Conservation (phyloP, 2,113 vertebrate species). For the Progne subis region DNA sequence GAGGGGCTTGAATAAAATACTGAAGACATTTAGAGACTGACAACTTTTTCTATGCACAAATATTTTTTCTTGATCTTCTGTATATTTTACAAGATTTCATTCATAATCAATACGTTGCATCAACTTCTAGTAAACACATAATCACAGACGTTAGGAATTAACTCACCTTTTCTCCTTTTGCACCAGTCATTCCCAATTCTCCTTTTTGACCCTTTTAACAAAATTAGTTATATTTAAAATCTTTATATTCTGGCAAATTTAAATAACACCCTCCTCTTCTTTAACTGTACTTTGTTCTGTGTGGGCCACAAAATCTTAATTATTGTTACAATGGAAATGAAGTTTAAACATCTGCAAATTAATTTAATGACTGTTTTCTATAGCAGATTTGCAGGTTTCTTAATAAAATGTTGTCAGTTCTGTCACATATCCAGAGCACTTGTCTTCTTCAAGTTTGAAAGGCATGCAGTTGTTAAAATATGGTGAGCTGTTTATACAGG, state of each 20-base stretch:
- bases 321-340: neutral
- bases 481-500: neutral
- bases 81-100: neutral
- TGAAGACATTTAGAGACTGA: neutral
- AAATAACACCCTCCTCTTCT: neutral
- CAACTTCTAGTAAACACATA: neutral
- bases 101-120: neutral
- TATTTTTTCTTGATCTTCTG: neutral
- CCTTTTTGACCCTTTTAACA: constrained; percentile 76
- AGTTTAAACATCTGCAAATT: neutral
- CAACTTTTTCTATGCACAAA: neutral
- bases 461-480: neutral
- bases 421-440: neutral
- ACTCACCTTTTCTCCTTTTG: constrained; percentile 84
- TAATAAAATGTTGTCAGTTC: neutral
- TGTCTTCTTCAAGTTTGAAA: neutral
- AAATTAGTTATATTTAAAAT: constrained; percentile 51
- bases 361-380: neutral
- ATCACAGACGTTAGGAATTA: neutral
- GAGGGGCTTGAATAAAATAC: neutral
- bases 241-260: neutral
- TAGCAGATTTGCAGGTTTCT: neutral
- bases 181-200: constrained; percentile 61
- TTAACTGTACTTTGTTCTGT: neutral
- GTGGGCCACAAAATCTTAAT: neutral